Evolutionary conservation across 2,113 vertebrate species (phyloP).

Genomic region (Maccullochella peelii): DNA sequence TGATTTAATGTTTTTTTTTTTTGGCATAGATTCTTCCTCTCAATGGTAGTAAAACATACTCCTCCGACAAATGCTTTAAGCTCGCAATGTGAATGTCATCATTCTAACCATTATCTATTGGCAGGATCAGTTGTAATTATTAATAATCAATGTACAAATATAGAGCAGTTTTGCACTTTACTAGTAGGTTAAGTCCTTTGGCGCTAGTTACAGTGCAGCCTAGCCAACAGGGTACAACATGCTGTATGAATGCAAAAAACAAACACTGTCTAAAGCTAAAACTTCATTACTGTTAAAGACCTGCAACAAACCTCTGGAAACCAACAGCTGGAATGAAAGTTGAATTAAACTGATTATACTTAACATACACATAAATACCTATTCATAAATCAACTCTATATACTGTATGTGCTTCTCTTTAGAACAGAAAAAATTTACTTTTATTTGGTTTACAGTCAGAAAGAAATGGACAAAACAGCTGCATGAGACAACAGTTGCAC

Average conservation of each 20-base stretch:
- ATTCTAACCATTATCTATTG: slow-evolving; percentile 4
- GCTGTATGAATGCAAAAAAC: slow-evolving; percentile 30
- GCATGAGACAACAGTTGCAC: slow-evolving; percentile 56
- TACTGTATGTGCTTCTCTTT: slow-evolving; percentile 77
- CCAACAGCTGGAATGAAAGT: slow-evolving; percentile 54
- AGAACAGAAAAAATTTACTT: slow-evolving; percentile 67
- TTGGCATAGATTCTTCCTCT: slow-evolving; percentile 19
- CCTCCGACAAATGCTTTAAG: slow-evolving; percentile 8
- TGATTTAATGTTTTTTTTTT: background rate
- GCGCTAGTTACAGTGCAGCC: slow-evolving; percentile 39
- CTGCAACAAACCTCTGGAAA: slow-evolving; percentile 34
- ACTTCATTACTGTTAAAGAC: slow-evolving; percentile 37
- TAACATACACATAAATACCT: slow-evolving; percentile 77
- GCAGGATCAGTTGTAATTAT: slow-evolving; percentile 8
- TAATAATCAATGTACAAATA: slow-evolving; percentile 29
- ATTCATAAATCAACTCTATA: slow-evolving; percentile 73
- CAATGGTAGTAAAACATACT: slow-evolving; percentile 11
- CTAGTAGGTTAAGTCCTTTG: slow-evolving; percentile 14
- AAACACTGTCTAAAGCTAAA: slow-evolving; percentile 41
- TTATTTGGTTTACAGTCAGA: slow-evolving; percentile 73
- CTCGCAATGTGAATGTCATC: slow-evolving; percentile 3
- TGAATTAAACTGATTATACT: slow-evolving; percentile 56
- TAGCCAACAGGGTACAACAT: slow-evolving; percentile 39
- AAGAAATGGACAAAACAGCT: slow-evolving; percentile 47
- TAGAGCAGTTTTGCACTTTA: slow-evolving; percentile 24